phyloP scores from a whole-genome alignment of 2,797 vertebrate species.

The Stomatorhinus walkeri region DNA sequence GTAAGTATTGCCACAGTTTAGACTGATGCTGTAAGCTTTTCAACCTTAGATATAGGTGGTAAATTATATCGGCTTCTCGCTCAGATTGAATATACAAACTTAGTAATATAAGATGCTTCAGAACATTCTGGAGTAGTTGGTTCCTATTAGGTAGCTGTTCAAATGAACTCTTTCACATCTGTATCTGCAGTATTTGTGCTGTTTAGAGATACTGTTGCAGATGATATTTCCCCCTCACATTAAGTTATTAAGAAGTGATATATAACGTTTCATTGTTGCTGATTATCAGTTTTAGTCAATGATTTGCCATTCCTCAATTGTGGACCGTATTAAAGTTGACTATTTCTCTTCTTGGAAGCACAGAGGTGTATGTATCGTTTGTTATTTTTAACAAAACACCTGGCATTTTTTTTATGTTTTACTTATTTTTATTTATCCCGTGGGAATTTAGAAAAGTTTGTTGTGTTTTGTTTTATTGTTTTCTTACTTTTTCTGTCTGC shows the following conservation, averaged over 20 bases:
- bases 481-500: conserved; percentile 32
- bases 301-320: conserved; percentile 51
- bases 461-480: conserved; percentile 31
- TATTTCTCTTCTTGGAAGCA: conserved; percentile 61
- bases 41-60: conserved; percentile 30
- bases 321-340: conserved; percentile 69
- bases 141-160: conserved; percentile 40
- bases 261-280: conserved; percentile 23
- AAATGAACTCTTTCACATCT: conserved; percentile 39
- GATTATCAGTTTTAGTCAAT: conserved; percentile 21
- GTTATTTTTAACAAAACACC: conserved; percentile 4
- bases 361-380: conserved; percentile 22
- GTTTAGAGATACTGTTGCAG: conserved; percentile 26
- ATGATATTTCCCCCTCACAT: conserved; percentile 4
- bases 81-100: conserved; percentile 36
- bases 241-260: conserved; percentile 11
- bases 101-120: conserved; percentile 34
- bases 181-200: conserved; percentile 38
- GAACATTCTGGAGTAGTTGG: conserved; percentile 32
- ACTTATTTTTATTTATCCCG: conserved; percentile 22
- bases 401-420: conserved; percentile 22
- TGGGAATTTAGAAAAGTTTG: conserved; percentile 22
- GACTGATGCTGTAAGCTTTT: conserved; percentile 23
- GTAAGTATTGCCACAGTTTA: conserved; percentile 27
- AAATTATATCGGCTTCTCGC: conserved; percentile 8